Base-by-base conservation (phyloP, 2,113 vertebrate species). In the Ornithorhynchus anatinus region DNA sequence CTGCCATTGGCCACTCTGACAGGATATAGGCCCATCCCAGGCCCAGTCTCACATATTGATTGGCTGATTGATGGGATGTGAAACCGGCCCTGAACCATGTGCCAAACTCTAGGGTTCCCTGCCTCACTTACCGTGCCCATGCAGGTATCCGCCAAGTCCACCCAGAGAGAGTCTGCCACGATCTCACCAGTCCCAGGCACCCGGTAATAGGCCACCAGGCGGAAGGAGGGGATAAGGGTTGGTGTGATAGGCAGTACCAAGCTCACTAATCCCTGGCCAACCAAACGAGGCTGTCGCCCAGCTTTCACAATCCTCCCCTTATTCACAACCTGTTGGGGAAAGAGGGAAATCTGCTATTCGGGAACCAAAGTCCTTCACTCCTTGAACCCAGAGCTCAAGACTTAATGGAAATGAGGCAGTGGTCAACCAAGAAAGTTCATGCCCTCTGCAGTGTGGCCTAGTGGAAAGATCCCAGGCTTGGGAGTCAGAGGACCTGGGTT, bases 91-190 rank as follows among this genome's bases (percentile, higher is more conserved):
- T 44, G 42, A 32, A 62, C n/a, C n/a, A n/a, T n/a, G n/a, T n/a
- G n/a, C n/a, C n/a, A n/a, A n/a, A n/a, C n/a, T n/a, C n/a, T n/a
- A n/a, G n/a, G n/a, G n/a, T n/a, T n/a, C n/a, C n/a, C n/a, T n/a
- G 15, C 19, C 35, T 32, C 31, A 36, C 79, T 86, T 48, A 96
- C 94, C 54, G 43, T 82, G 27, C 93, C 93, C 86, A 94, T 94
- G 79, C 95, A 95, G 14, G 83, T 68, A 75, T 93, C 90, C 31
- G 86, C 85, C 42, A 94, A 82, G 7, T 93, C 88, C 52, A 95
- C 87, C 93, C 92, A 94, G 31, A 95, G 22, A 10, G 95, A 93
- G 62, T 95, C 95, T 2, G 94, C 89, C n/a, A 95, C 94, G 37
- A 95, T 69, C 61, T 95, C 92, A 14, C 22, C 43, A 2, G 5